Evolutionary conservation across 2,888 invertebrate species (phyloP).

Genomic region (Nephrotoma flavescens): DNA sequence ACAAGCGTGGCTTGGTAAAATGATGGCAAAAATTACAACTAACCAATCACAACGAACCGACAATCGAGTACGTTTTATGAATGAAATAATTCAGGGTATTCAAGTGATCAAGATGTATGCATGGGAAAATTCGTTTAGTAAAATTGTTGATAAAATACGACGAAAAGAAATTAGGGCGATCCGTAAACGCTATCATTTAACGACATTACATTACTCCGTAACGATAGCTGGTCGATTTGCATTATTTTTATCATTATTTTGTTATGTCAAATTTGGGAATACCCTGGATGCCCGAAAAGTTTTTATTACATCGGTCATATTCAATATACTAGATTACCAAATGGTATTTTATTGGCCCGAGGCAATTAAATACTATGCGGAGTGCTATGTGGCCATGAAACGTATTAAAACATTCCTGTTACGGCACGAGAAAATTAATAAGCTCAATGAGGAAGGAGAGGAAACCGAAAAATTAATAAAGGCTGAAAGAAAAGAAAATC

Average conservation of each 20-base stretch:
- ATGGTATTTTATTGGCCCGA: conserved; percentile 69
- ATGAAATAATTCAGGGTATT: conserved; percentile 35
- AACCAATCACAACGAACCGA: conserved; percentile 70
- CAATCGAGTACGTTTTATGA: conserved; percentile 74
- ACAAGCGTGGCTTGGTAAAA: conserved; percentile 57
- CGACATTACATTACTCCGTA: conserved; percentile 52
- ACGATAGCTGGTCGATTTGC: conserved; percentile 67
- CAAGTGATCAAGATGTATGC: conserved; percentile 82
- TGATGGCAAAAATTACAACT: conserved; percentile 44
- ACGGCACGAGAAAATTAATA: conserved; percentile 18
- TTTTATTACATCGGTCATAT: conserved; percentile 67
- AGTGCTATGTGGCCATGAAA: conserved; percentile 56
- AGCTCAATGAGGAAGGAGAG: neutral
- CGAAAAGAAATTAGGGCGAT: conserved; percentile 56
- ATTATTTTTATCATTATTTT: conserved; percentile 57
- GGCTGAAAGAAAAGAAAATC: neutral
- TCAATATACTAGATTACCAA: conserved; percentile 61
- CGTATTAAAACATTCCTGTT: conserved; percentile 53
- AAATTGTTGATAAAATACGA: conserved; percentile 56
- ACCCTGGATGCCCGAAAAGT: conserved; percentile 58
- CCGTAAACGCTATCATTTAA: conserved; percentile 48
- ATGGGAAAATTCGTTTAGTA: conserved; percentile 68
- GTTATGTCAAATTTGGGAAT: conserved; percentile 48
- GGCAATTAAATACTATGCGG: conserved; percentile 61
- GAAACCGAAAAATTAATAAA: neutral